Conservation (phyloP, 2,113 vertebrate genomes). For the Ptilonorhynchus violaceus region DNA sequence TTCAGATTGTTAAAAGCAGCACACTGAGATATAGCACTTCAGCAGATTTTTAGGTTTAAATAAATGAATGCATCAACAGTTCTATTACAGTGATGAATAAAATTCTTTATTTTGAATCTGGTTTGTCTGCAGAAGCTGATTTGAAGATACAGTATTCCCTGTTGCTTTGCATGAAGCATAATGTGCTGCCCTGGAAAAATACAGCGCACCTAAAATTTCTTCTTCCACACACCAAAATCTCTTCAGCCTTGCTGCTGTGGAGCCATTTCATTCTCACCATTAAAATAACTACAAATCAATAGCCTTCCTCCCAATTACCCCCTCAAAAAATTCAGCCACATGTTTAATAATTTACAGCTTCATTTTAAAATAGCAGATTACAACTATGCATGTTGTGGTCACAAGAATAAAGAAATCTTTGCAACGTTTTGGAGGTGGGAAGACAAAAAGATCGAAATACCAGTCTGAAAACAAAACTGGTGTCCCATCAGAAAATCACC, state of each 20-base stretch:
- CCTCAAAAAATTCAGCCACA: background rate
- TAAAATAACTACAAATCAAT: background rate
- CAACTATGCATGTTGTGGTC: background rate
- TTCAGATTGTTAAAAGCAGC: background rate
- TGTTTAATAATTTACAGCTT: background rate
- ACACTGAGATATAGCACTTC: background rate
- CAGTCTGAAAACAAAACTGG: background rate
- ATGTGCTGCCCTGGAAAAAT: background rate
- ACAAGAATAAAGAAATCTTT: background rate
- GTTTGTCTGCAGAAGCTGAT: background rate
- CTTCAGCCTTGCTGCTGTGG: background rate
- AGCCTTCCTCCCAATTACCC: background rate
- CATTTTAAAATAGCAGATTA: constrained; percentile 10
- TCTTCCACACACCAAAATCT: background rate
- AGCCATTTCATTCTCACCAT: background rate
- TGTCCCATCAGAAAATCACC: constrained; percentile 1
- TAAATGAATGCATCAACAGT: background rate
- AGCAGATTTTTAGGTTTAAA: constrained; percentile 26
- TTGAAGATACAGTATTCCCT: background rate
- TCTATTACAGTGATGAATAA: background rate
- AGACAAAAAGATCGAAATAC: background rate
- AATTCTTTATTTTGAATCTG: constrained; percentile 13
- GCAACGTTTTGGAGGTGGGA: background rate
- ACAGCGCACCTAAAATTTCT: background rate
- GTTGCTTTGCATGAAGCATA: background rate